These are phyloP conservation scores for Cantharis lateralis DNA, from an alignment of 2,888 invertebrate genomes.

Conservation along the genomic window DNA sequence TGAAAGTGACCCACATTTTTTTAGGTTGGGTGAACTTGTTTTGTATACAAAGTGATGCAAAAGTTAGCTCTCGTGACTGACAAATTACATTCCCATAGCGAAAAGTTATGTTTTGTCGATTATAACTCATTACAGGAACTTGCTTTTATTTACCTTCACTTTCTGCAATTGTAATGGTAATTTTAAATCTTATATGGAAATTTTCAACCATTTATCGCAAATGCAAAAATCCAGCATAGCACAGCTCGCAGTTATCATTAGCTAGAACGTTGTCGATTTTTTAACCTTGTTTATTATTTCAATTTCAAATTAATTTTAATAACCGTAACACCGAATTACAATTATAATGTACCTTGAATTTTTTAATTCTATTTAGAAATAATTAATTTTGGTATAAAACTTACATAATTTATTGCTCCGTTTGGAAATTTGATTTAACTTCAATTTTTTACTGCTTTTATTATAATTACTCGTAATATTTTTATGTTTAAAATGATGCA, in stretches of 20 bases:
- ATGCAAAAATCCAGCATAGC: neutral
- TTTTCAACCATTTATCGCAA: neutral
- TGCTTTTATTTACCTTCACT: neutral
- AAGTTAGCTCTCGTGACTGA: neutral
- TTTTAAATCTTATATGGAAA: neutral
- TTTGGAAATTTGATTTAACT: neutral
- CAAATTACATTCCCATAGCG: neutral
- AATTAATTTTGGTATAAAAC: neutral
- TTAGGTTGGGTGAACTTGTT: neutral
- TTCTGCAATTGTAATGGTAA: neutral
- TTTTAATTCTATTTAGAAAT: neutral
- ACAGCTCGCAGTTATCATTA: neutral
- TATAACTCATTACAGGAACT: neutral
- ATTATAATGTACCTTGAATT: neutral
- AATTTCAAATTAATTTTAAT: neutral
- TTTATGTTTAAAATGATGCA: neutral
- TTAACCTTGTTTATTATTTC: neutral
- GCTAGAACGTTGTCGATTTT: neutral
- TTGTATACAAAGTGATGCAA: neutral
- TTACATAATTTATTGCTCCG: neutral
- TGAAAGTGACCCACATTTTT: constrained; percentile 11
- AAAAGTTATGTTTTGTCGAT: neutral
- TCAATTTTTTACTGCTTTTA: neutral
- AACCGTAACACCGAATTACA: neutral
- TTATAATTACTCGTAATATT: neutral